Evolutionary conservation across 1,140 invertebrate species (phyloP).

Genomic region (Magallana ariakensis): DNA sequence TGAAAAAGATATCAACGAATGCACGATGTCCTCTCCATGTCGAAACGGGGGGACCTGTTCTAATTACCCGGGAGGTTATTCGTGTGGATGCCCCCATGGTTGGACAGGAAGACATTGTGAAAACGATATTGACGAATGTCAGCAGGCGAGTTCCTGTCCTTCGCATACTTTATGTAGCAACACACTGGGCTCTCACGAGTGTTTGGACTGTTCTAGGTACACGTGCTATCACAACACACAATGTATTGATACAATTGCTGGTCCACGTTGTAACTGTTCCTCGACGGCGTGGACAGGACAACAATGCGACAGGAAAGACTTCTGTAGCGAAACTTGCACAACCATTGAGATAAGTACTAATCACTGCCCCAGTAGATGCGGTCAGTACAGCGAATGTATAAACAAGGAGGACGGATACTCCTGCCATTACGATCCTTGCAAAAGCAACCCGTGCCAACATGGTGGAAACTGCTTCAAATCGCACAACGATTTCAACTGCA

Average conservation of each 20-base stretch:
- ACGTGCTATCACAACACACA: conserved; percentile 20
- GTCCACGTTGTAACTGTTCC: conserved; percentile 51
- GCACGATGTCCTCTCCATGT: background rate
- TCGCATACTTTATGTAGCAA: conserved; percentile 52
- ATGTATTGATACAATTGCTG: conserved; percentile 25
- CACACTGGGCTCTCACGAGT: conserved; percentile 26
- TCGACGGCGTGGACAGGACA: conserved; percentile 72
- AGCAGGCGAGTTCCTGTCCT: conserved; percentile 25
- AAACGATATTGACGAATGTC: conserved; percentile 44
- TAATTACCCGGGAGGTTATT: background rate
- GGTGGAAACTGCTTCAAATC: conserved; percentile 32
- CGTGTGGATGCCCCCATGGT: conserved; percentile 23
- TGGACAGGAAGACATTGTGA: conserved; percentile 48
- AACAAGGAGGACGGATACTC: conserved; percentile 38
- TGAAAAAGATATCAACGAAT: conserved; percentile 25
- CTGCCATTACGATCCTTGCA: conserved; percentile 47
- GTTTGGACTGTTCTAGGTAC: conserved; percentile 19
- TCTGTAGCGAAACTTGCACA: conserved; percentile 40
- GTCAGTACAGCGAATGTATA: conserved; percentile 68
- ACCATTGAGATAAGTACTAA: background rate
- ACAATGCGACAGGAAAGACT: conserved; percentile 48
- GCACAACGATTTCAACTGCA: conserved; percentile 36
- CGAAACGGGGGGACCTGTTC: conserved; percentile 24
- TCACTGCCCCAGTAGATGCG: background rate
- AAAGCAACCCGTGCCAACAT: conserved; percentile 54